Evolutionary conservation across 2,797 vertebrate species (phyloP).

Genomic region (Tolypeutes matacus): DNA sequence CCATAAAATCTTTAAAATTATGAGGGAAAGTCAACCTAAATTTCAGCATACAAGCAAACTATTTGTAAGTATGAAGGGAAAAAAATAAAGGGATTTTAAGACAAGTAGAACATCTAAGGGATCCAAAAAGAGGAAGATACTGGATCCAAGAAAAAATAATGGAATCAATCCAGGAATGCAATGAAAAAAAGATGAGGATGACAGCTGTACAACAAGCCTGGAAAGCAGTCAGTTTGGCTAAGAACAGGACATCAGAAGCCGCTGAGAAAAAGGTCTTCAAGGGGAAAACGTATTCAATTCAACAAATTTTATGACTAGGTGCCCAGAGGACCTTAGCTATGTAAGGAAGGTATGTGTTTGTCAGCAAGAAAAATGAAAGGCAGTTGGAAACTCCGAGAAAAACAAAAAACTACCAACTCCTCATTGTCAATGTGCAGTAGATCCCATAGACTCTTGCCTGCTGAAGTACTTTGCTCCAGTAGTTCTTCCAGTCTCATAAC

Average conservation of each 20-base stretch:
- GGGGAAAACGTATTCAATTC: background rate
- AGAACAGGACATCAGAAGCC: background rate
- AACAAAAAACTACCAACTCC: background rate
- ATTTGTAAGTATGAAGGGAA: background rate
- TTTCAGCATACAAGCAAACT: background rate
- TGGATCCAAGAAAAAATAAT: background rate
- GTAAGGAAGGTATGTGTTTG: background rate
- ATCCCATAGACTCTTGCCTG: too few species aligned
- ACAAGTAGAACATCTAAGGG: background rate
- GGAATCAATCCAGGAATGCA: background rate
- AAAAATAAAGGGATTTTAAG: background rate
- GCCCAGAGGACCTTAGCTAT: background rate
- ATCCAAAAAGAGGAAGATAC: background rate
- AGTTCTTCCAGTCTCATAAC: background rate
- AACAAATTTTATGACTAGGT: background rate
- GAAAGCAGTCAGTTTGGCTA: background rate
- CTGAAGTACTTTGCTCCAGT: too few species aligned
- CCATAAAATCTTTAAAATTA: background rate
- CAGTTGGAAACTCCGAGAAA: background rate
- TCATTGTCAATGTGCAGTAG: too few species aligned
- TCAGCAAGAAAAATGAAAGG: background rate
- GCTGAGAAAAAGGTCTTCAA: background rate
- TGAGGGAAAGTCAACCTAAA: background rate
- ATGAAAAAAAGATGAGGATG: background rate
- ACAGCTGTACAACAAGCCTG: background rate